Conservation (phyloP, 2,113 vertebrate genomes). For the Alexandromys fortis region DNA sequence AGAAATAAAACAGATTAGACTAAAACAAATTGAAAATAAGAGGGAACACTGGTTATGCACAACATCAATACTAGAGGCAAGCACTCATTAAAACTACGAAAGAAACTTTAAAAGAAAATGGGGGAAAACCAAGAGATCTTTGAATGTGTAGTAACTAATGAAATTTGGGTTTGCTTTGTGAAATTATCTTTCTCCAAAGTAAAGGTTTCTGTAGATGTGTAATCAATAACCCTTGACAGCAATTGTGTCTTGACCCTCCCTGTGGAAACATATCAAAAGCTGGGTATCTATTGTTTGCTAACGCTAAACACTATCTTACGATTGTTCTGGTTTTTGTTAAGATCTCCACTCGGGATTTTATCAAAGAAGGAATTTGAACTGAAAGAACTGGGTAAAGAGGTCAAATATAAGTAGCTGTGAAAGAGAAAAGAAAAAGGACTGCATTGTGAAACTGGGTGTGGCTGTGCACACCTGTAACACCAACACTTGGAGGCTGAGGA, state of each 20-base stretch:
- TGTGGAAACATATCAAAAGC: neutral
- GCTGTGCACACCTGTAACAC: neutral
- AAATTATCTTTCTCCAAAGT: neutral
- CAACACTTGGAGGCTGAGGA: neutral
- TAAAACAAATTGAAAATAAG: conserved; percentile 34
- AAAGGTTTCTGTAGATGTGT: neutral
- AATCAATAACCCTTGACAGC: neutral
- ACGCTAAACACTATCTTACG: neutral
- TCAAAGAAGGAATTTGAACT: neutral
- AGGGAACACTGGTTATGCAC: neutral
- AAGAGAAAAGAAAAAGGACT: neutral
- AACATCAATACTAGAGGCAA: neutral
- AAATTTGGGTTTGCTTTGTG: neutral
- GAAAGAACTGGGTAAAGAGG: neutral
- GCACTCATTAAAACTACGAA: neutral
- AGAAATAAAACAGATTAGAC: neutral
- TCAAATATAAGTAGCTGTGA: neutral
- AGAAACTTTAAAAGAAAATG: neutral
- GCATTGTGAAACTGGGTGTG: too few species aligned
- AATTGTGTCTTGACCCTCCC: neutral
- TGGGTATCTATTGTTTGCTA: neutral
- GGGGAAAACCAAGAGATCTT: neutral
- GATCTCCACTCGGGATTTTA: neutral
- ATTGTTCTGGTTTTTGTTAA: neutral
- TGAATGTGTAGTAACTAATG: neutral